Conservation (phyloP, 1,140 invertebrate genomes). For the Drosophila teissieri region DNA sequence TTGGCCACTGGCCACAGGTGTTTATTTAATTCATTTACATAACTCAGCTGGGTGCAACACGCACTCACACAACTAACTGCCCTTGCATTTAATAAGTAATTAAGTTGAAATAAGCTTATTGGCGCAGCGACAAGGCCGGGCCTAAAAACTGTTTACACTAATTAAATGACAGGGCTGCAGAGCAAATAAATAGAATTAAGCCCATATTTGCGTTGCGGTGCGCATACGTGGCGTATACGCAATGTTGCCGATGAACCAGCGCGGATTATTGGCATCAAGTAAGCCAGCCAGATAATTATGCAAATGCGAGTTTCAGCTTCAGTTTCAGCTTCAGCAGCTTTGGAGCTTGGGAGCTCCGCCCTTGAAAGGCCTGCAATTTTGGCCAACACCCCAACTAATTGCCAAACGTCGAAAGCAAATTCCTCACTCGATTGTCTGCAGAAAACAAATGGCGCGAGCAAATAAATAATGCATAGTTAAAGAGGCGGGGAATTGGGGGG, state of each 20-base stretch:
- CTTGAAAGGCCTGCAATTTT: slow-evolving; percentile 5
- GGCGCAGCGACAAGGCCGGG: slow-evolving; percentile 9
- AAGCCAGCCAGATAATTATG: slow-evolving; percentile 24
- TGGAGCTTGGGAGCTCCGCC: neutral
- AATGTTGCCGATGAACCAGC: slow-evolving; percentile 18
- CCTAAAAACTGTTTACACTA: slow-evolving; percentile 57
- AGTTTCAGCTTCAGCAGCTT: too few species aligned
- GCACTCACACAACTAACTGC: slow-evolving; percentile 2
- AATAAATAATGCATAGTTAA: slow-evolving; percentile 58
- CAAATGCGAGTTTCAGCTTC: neutral
- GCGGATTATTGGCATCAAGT: slow-evolving; percentile 22
- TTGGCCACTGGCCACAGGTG: slow-evolving; percentile 46
- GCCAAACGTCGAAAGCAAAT: slow-evolving; percentile 32
- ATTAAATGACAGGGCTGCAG: slow-evolving; percentile 44
- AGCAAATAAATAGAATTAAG: slow-evolving; percentile 37
- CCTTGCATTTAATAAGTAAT: slow-evolving; percentile 52
- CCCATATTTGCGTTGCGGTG: slow-evolving; percentile 35
- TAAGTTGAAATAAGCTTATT: slow-evolving; percentile 58
- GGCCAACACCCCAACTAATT: slow-evolving; percentile 34
- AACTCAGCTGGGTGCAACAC: slow-evolving; percentile 26
- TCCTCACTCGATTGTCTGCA: slow-evolving; percentile 44
- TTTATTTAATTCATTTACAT: slow-evolving; percentile 59
- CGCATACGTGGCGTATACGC: slow-evolving; percentile 48
- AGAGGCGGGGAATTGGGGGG: neutral
- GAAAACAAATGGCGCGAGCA: slow-evolving; percentile 45